A percentile compares a stretch with the other conserved stretches of the same genome.
phyloP scores from a whole-genome alignment of 2,113 vertebrate genomes.

The Gallinago media region DNA sequence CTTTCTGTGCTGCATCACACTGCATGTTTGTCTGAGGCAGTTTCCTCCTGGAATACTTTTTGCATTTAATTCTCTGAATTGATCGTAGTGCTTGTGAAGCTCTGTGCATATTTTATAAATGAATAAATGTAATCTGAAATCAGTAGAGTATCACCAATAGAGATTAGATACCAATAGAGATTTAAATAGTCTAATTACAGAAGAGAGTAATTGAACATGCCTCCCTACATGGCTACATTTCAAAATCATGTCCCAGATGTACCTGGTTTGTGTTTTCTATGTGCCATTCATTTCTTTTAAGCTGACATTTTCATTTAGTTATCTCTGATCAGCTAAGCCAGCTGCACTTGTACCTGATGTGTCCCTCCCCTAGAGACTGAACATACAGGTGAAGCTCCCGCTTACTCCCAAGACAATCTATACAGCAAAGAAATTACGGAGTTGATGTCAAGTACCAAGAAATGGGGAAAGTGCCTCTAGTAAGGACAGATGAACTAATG shows the following conservation, averaged over 20 bases:
- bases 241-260: background rate
- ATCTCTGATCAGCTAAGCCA: slow-evolving; percentile 32
- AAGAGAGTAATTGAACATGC: background rate
- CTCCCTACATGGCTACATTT: background rate
- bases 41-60: background rate
- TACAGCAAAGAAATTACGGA: background rate
- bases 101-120: background rate
- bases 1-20: background rate
- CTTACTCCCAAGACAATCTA: background rate
- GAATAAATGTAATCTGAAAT: too few relatives aligned
- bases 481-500: background rate
- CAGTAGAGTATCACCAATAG: too few relatives aligned
- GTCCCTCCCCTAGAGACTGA: background rate
- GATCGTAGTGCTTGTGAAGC: background rate
- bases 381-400: background rate
- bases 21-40: background rate
- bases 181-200: background rate
- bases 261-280: slow-evolving; percentile 11
- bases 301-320: slow-evolving; percentile 41
- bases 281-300: slow-evolving; percentile 35
- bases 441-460: background rate
- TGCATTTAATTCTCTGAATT: background rate
- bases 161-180: background rate
- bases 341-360: background rate
- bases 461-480: background rate